Conservation (phyloP, 2,797 vertebrate genomes). For the Brachymystax lenok region DNA sequence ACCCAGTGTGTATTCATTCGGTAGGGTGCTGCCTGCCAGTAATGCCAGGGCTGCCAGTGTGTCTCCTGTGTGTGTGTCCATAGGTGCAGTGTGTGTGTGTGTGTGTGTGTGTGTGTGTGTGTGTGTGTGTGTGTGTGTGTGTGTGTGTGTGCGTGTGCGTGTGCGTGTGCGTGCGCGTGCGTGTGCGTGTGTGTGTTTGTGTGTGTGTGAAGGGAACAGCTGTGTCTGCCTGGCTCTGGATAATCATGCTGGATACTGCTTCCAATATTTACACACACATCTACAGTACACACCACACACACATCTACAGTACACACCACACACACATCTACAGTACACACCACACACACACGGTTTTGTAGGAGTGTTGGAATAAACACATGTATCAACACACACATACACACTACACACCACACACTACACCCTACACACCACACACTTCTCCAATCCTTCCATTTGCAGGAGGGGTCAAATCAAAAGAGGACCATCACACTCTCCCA, state of each 20-base stretch:
- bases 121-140: slow-evolving; percentile 22
- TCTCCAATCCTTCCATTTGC: neutral
- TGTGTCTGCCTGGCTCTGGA: slow-evolving; percentile 31
- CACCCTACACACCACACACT: neutral
- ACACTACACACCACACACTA: neutral
- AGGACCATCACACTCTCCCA: no score
- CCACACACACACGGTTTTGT: neutral
- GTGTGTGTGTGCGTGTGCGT: slow-evolving; percentile 29
- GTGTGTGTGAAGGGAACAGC: slow-evolving; percentile 48
- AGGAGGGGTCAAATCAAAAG: neutral
- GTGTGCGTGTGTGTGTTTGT: slow-evolving; percentile 27
- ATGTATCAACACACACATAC: neutral
- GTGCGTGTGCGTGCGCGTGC: neutral
- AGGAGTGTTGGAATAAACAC: neutral
- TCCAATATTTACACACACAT: slow-evolving; percentile 6
- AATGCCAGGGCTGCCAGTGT: no score
- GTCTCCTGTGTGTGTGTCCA: neutral
- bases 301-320: slow-evolving; percentile 14
- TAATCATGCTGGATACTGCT: neutral
- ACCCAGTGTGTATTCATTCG: slow-evolving; percentile 14
- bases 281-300: neutral
- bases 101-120: slow-evolving; percentile 21
- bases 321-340: slow-evolving; percentile 13
- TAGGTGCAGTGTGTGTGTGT: slow-evolving; percentile 6
- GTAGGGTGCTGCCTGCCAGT: neutral